Conservation (phyloP, 92 coral and sea anemone species). For the Umimayanthus kanabou region DNA sequence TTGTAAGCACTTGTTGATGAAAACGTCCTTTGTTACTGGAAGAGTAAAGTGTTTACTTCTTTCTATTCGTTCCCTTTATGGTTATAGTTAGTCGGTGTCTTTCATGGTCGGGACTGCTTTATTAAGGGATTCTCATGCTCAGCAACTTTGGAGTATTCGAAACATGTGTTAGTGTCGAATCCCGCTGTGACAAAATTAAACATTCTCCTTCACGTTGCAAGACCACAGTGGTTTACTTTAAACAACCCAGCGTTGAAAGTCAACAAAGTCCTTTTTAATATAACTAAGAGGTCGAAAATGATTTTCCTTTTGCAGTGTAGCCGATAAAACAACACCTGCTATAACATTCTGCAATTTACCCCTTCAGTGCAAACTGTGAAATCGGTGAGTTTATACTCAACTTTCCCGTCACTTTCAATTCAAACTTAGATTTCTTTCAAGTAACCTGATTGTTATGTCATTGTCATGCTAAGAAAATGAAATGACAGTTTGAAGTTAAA, state of each 20-base stretch:
- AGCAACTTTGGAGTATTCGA: conserved; percentile 15
- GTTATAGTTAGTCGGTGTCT: neutral
- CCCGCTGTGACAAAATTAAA: conserved; percentile 32
- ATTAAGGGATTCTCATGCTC: conserved; percentile 15
- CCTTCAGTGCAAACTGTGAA: conserved; percentile 11
- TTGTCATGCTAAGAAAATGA: conserved; percentile 1
- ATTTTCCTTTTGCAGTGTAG: neutral
- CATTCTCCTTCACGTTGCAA: neutral
- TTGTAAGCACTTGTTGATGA: neutral
- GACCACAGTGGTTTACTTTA: conserved; percentile 20
- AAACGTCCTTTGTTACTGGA: neutral
- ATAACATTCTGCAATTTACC: neutral
- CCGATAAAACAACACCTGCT: conserved; percentile 15
- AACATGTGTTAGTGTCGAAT: conserved; percentile 40
- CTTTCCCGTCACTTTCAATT: conserved; percentile 24
- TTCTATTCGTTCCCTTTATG: neutral
- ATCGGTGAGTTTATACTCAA: neutral
- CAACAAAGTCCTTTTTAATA: conserved; percentile 26
- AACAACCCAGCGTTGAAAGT: neutral
- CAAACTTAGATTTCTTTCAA: neutral
- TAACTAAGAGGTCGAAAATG: neutral
- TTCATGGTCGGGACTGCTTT: neutral
- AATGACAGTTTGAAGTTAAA: conserved; percentile 36
- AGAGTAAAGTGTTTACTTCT: conserved; percentile 1
- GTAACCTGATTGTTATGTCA: conserved; percentile 15